Evolutionary conservation across 2,797 vertebrate species (phyloP), one percentile per base, ranked within the genome.

Genomic region (Sphaeramia orbicularis): DNA sequence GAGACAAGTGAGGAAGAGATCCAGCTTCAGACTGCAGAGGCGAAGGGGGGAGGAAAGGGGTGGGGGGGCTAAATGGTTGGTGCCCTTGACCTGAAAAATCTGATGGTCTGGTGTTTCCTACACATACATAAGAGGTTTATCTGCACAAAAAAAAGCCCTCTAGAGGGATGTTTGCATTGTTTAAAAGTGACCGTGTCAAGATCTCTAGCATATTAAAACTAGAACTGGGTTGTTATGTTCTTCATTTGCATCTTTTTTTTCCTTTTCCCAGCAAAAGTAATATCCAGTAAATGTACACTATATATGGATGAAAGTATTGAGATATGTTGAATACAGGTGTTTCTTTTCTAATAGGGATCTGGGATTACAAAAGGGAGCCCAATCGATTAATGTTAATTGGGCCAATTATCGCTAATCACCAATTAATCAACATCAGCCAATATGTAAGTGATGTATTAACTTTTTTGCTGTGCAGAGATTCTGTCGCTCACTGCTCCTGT

Each of bases 81-180:
- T 79, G 71, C 76, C 76, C 76, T 86, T 86, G 82, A 82, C 82
- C 78, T 75, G 71, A 51, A 87, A 76, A 80, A 74, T 54, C 41
- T 12, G 15, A 68, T 3, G 30, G 15, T 44, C 48, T 40, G 4
- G 16, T 7, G n/a, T 45, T 30, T 59, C 43, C 4, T 10, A 66
- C 41, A 32, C 18, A 8, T 36, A 27, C 1, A 0, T n/a, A 14
- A 14, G 13, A 19, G 8, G 45, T 9, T 19, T 5, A 40, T 53
- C 52, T 19, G 13, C n/a, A n/a, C 47, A n/a, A n/a, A 32, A 41
- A 37, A 19, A 40, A 1, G 3, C 1, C 12, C 44, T 12, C 19
- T 12, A 12, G 7, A n/a, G 52, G 11, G 1, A 15, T 21, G 13
- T 61, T n/a, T 38, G 12, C 7, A 15, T 41, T 5, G 12, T 48